A percentile compares a stretch with the other conserved stretches of the same genome.
phyloP scores from a whole-genome alignment of 2,888 invertebrate genomes.

The Drosophila phalerata region DNA sequence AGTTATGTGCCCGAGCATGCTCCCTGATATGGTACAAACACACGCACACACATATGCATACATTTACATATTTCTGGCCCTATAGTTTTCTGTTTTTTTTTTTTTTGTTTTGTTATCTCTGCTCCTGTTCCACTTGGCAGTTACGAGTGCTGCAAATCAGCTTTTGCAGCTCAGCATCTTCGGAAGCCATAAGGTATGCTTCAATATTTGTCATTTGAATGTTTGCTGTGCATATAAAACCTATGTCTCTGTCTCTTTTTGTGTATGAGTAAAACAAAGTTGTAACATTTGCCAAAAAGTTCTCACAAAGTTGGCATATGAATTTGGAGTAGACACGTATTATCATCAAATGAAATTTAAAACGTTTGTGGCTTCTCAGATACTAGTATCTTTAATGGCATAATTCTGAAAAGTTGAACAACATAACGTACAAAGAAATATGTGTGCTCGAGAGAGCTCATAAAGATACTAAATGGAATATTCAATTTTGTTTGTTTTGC shows the following conservation, averaged over 20 bases:
- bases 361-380: constrained; percentile 27
- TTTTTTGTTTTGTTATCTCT: neutral
- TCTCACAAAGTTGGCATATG: constrained; percentile 65
- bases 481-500: constrained; percentile 26
- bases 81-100: constrained; percentile 2
- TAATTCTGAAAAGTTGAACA: constrained; percentile 4
- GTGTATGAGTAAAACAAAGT: constrained; percentile 22
- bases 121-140: constrained; percentile 25
- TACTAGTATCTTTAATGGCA: constrained; percentile 30
- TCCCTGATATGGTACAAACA: constrained; percentile 16
- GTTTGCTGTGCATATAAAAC: constrained; percentile 12
- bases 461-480: constrained; percentile 46
- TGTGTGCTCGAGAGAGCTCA: constrained; percentile 19
- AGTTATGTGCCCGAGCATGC: constrained; percentile 55
- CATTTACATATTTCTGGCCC: constrained; percentile 1
- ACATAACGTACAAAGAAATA: constrained; percentile 1
- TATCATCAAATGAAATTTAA: constrained; percentile 75
- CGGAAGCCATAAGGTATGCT: constrained; percentile 54
- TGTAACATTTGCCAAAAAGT: constrained; percentile 44
- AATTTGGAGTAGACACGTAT: constrained; percentile 62
- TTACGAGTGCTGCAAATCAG: constrained; percentile 61
- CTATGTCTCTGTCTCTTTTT: constrained; percentile 8
- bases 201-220: constrained; percentile 52
- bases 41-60: constrained; percentile 8
- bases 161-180: constrained; percentile 55